Percentiles rank a stretch among this genome's conserved stretches.
Evolutionary conservation across 2,888 invertebrate genomes (phyloP).

Genomic region (Cephus rjabovi): DNA sequence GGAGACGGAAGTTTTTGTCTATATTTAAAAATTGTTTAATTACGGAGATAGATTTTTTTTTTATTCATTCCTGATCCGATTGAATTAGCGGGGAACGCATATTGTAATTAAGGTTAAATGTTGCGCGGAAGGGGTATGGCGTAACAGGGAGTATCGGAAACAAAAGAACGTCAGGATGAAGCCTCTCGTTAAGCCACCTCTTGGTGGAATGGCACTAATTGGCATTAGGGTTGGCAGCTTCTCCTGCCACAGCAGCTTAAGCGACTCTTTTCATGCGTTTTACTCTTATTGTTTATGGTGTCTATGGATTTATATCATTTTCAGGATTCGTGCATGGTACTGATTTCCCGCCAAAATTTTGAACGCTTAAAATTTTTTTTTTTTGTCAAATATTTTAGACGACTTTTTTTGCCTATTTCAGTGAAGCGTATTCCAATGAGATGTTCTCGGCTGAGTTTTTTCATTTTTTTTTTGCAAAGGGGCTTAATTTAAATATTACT

Average conservation of each 20-base stretch:
- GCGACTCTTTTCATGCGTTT: constrained; percentile 30
- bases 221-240: constrained; percentile 64
- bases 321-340: background rate
- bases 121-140: background rate
- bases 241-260: constrained; percentile 50
- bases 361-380: no score
- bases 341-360: background rate
- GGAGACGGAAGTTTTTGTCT: background rate
- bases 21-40: background rate
- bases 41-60: background rate
- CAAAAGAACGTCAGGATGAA: constrained; percentile 35
- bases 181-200: constrained; percentile 31
- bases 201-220: constrained; percentile 64
- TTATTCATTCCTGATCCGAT: background rate
- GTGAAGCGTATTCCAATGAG: no score
- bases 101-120: constrained; percentile 23
- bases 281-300: background rate
- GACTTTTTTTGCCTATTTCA: background rate
- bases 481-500: background rate
- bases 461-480: background rate
- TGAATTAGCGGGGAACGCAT: constrained; percentile 8
- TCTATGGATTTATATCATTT: constrained; percentile 14
- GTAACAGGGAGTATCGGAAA: constrained; percentile 26
- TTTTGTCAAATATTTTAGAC: background rate
- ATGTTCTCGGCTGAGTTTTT: no score